Base-by-base conservation (phyloP, 2,113 vertebrate species). In the Calyptommatus sinebrachiatus region DNA sequence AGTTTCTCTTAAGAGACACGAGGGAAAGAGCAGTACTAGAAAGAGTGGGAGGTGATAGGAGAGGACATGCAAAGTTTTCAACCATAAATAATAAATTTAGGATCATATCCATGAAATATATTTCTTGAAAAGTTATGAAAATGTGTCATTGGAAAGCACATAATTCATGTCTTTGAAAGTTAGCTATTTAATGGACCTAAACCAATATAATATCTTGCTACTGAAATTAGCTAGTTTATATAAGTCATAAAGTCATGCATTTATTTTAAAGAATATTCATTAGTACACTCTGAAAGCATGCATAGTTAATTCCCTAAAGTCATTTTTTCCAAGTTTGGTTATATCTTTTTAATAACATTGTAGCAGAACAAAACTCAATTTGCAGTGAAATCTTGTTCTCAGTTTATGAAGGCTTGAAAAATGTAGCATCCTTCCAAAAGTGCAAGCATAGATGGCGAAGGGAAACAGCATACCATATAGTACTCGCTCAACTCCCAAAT, bases 261-360 rank as follows among this genome's bases (percentile, higher is more conserved):
- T 77, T 82, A 76, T 71, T 82, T 77, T 53, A 77, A 76, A 71
- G 24, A 77, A 82, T 82, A 53, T 71, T 41, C 24, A 72, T 77
- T 70, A 76, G 24, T 65, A 50, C 65, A 26, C 24, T 53, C 71
- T 77, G 63, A 61, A 71, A 14, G 5, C 53, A 75, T 60, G 35
- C n/a, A 29, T 61, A 70, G 41, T 80, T 73, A 65, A 72, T 65
- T 65, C 22, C 24, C 62, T 20, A 57, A 57, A 77, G 65, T 69
- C 48, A 69, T 21, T 29, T 41, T 60, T 78, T 77, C 29, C 22
- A 57, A 50, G 45, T 46, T 29, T 28, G 21, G 46, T 18, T 68
- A 57, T 12, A 68, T 57, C 4, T 65, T 35, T 77, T 68, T 68
- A 69, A 69, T 41, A 62, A 41, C 5, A 24, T 45, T 62, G 3